Conservation (phyloP, 1,140 invertebrate species). For the Drosophila suzukii region DNA sequence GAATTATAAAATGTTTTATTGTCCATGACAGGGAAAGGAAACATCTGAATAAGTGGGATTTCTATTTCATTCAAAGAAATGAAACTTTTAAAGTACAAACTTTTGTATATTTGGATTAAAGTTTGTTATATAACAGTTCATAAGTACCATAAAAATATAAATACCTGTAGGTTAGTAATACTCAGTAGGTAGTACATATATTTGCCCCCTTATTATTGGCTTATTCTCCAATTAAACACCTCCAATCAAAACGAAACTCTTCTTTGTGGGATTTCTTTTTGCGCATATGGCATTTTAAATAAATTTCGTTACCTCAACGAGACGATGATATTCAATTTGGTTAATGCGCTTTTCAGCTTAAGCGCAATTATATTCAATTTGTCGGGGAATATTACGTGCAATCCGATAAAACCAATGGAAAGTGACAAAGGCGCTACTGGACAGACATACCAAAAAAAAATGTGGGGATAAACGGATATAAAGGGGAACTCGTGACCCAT, state of each 20-base stretch:
- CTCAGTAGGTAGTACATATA: too few species aligned
- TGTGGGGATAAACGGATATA: neutral
- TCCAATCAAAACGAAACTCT: conserved; percentile 30
- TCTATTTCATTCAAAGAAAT: neutral
- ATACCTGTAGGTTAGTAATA: too few species aligned
- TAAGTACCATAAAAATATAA: too few species aligned
- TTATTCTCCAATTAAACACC: conserved; percentile 24
- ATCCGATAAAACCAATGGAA: conserved; percentile 75
- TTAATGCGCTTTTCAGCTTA: conserved; percentile 82
- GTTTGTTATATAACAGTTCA: too few species aligned
- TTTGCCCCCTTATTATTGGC: conserved; percentile 1
- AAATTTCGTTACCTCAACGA: conserved; percentile 50
- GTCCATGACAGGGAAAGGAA: neutral
- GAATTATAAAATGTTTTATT: conserved; percentile 36
- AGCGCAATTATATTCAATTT: conserved; percentile 80
- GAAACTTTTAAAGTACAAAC: neutral
- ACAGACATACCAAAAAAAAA: neutral
- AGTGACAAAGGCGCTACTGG: conserved; percentile 59
- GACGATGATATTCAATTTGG: conserved; percentile 71
- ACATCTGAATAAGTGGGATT: neutral
- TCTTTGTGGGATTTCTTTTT: conserved; percentile 8
- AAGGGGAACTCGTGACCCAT: conserved; percentile 32
- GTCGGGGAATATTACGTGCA: conserved; percentile 73
- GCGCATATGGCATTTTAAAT: conserved; percentile 60
- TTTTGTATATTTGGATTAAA: neutral